phyloP scores from a whole-genome alignment of 1,140 invertebrate species.

The Leptinotarsa lineolata region DNA sequence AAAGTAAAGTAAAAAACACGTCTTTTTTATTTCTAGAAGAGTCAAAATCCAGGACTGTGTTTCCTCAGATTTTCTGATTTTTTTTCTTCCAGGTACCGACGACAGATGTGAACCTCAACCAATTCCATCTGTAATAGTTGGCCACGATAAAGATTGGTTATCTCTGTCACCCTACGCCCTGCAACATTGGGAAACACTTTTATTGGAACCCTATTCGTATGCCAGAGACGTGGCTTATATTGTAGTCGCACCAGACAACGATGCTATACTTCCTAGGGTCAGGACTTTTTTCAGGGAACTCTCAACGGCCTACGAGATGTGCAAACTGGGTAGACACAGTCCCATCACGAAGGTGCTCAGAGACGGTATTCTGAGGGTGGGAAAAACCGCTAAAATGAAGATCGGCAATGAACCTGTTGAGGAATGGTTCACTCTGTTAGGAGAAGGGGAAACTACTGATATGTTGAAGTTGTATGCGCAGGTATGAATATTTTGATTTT shows the following conservation, averaged over 20 bases:
- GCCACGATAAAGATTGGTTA: conserved; percentile 94
- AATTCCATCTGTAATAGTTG: conserved; percentile 90
- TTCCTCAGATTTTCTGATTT: no score
- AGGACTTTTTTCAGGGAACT: conserved; percentile 91
- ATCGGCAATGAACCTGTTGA: conserved; percentile 76
- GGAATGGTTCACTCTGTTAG: conserved; percentile 88
- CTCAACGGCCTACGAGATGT: conserved; percentile 90
- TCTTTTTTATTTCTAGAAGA: no score
- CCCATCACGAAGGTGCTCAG: conserved; percentile 81
- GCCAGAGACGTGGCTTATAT: conserved; percentile 92
- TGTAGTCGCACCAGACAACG: conserved; percentile 90
- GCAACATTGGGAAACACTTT: conserved; percentile 92
- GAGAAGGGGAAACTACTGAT: conserved; percentile 78
- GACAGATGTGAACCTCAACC: conserved; percentile 96
- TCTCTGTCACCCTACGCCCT: conserved; percentile 90
- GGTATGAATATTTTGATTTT: conserved; percentile 55
- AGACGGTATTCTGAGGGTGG: conserved; percentile 89
- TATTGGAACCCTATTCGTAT: conserved; percentile 92
- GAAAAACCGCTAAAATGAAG: conserved; percentile 67
- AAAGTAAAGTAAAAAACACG: no score
- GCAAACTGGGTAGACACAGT: conserved; percentile 86
- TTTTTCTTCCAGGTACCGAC: conserved; percentile 67
- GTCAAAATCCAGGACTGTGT: no score
- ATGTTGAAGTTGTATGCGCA: conserved; percentile 87
- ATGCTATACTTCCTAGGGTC: conserved; percentile 77